These are phyloP conservation scores for Lasioglossum albipes DNA, from an alignment of 1,140 invertebrate species.

Conservation along the genomic window DNA sequence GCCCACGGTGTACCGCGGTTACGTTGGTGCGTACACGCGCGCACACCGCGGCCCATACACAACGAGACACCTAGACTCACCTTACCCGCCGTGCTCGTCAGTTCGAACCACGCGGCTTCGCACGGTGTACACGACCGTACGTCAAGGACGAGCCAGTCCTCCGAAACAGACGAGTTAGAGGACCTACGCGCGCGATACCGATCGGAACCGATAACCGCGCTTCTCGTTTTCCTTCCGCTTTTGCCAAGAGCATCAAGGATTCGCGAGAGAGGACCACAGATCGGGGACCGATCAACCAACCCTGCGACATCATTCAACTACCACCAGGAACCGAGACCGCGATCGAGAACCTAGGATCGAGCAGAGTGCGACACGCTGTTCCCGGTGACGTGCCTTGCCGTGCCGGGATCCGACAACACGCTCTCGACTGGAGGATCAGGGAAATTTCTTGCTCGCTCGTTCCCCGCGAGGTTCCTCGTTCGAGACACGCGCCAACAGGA, in stretches of 20 bases:
- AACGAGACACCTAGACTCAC: conserved; percentile 71
- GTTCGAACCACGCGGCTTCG: conserved; percentile 79
- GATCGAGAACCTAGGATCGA: no score
- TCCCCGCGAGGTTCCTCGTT: background rate
- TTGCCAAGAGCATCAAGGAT: no score
- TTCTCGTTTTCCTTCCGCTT: background rate
- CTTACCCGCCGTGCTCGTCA: conserved; percentile 72
- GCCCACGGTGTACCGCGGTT: conserved; percentile 31
- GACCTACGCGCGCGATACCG: conserved; percentile 20
- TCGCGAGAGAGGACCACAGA: no score
- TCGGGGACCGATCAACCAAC: no score
- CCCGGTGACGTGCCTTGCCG: no score
- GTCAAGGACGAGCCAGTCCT: conserved; percentile 69
- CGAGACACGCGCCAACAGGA: background rate
- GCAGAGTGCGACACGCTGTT: no score
- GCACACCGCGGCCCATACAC: conserved; percentile 38
- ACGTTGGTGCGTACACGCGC: conserved; percentile 47
- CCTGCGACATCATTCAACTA: no score
- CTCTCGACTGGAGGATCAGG: background rate
- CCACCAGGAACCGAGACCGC: no score
- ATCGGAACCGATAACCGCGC: background rate
- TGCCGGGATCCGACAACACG: no score
- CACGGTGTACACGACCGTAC: conserved; percentile 76
- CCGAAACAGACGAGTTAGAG: conserved; percentile 27
- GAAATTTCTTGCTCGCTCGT: background rate